A percentile compares a stretch with the other conserved stretches of the same genome.
Evolutionary conservation across 2,888 invertebrate genomes (phyloP).

Genomic region (Drosophila stalkeri): DNA sequence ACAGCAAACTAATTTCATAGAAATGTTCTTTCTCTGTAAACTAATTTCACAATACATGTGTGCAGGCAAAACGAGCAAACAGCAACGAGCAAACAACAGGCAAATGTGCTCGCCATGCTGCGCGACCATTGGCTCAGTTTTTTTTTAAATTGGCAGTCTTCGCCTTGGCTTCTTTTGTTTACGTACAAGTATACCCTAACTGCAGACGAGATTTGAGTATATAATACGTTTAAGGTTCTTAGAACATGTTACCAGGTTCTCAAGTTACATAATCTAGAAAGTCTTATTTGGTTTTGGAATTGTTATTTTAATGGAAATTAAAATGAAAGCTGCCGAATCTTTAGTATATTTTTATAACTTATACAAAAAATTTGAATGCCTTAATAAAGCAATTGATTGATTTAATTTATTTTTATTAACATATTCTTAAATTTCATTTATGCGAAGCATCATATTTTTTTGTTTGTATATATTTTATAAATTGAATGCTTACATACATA

Average conservation of each 20-base stretch:
- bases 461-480: too few relatives aligned
- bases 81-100: slow-evolving; percentile 45
- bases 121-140: slow-evolving; percentile 59
- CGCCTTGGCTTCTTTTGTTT: slow-evolving; percentile 43
- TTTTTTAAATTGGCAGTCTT: slow-evolving; percentile 60
- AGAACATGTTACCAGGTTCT: too few relatives aligned
- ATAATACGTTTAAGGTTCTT: neutral
- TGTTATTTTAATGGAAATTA: too few relatives aligned
- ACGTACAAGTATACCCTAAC: slow-evolving; percentile 14
- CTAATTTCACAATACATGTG: slow-evolving; percentile 53
- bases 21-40: slow-evolving; percentile 62
- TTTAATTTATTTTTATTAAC: too few relatives aligned
- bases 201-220: neutral
- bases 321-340: too few relatives aligned
- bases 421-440: too few relatives aligned
- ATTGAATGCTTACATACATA: too few relatives aligned
- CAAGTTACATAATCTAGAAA: neutral
- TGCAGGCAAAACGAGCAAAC: slow-evolving; percentile 35
- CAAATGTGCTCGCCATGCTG: slow-evolving; percentile 43
- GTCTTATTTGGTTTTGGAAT: neutral
- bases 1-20: slow-evolving; percentile 69
- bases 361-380: too few relatives aligned
- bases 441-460: too few relatives aligned
- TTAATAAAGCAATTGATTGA: too few relatives aligned
- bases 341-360: too few relatives aligned